Evolutionary conservation across 2,888 invertebrate species (phyloP).

Genomic region (Rotaria socialis): DNA sequence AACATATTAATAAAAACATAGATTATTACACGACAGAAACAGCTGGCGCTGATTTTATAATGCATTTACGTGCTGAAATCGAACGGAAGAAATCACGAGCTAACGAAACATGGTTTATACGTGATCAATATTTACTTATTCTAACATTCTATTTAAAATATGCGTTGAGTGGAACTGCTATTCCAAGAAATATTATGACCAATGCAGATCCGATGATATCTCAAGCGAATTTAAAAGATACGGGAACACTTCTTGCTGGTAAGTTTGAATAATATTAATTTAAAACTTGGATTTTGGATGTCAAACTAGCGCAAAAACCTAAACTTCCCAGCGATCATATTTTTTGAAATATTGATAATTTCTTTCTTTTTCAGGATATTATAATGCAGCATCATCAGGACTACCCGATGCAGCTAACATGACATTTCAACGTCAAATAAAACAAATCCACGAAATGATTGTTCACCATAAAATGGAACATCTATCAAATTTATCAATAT

Average conservation of each 20-base stretch:
- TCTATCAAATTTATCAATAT: constrained; percentile 6
- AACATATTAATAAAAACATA: constrained; percentile 22
- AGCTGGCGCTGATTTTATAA: background rate
- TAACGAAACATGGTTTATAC: background rate
- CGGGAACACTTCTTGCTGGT: background rate
- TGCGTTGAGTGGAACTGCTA: background rate
- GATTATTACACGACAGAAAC: background rate
- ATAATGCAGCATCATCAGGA: background rate
- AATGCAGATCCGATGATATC: background rate
- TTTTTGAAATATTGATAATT: background rate
- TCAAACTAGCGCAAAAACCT: no score
- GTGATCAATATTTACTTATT: background rate
- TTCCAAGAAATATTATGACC: background rate
- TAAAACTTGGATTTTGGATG: no score
- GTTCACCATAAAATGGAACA: background rate
- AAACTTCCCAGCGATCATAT: no score
- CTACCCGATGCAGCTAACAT: background rate
- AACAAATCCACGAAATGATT: background rate
- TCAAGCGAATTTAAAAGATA: constrained; percentile 34
- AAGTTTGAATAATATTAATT: no score
- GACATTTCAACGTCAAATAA: constrained; percentile 29
- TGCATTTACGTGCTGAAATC: constrained; percentile 19
- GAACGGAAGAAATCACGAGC: background rate
- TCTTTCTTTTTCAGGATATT: background rate
- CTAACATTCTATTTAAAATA: constrained; percentile 31